Evolutionary conservation across 2,113 vertebrate genomes (phyloP).

Genomic region (Lepus europaeus): DNA sequence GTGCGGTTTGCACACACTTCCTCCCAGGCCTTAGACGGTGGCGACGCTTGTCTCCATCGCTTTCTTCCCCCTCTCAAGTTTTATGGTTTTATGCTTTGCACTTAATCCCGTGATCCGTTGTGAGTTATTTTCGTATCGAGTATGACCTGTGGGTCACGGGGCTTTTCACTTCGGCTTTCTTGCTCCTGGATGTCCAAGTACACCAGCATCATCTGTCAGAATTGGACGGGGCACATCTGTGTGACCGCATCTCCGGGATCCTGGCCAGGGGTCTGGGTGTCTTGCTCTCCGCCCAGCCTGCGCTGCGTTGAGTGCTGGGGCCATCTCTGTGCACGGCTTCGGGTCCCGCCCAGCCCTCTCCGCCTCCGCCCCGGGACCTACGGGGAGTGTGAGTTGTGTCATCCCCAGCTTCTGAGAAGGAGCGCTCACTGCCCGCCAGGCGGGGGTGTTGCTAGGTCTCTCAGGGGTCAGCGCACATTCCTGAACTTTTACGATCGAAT

Average conservation of each 20-base stretch:
- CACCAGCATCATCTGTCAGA: background rate
- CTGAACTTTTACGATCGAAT: background rate
- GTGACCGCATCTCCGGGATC: background rate
- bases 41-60: background rate
- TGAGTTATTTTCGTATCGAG: background rate
- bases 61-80: too few relatives aligned
- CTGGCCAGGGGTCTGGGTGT: too few relatives aligned
- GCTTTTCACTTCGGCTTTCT: background rate
- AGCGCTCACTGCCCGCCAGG: background rate
- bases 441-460: background rate
- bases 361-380: background rate
- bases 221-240: background rate
- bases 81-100: background rate
- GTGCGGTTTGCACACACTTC: background rate
- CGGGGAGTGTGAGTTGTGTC: background rate
- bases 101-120: background rate
- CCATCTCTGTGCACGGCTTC: background rate
- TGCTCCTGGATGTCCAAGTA: background rate
- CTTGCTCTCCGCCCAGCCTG: background rate
- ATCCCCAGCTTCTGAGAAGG: background rate
- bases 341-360: background rate
- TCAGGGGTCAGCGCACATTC: background rate
- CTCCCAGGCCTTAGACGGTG: background rate
- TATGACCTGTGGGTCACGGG: background rate
- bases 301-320: background rate